Percentiles rank a stretch among this genome's conserved stretches.
phyloP scores from a whole-genome alignment of 2,888 invertebrate genomes.

The Drosophila sordidula region DNA sequence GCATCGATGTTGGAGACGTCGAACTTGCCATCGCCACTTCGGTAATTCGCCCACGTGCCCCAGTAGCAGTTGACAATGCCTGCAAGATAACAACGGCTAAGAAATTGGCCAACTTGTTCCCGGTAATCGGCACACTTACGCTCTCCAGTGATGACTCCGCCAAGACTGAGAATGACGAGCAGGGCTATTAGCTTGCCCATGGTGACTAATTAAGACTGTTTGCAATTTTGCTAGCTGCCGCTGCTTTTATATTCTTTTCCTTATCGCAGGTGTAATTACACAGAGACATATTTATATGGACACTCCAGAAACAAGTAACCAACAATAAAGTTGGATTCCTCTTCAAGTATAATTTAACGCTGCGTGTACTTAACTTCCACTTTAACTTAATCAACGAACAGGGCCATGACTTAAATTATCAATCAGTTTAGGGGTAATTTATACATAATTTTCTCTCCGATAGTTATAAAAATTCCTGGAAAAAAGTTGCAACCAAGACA shows the following conservation, averaged over 20 bases:
- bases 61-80: constrained; percentile 75
- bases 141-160: constrained; percentile 30
- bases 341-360: neutral
- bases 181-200: constrained; percentile 38
- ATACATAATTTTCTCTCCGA: no score
- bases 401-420: no score
- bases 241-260: constrained; percentile 28
- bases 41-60: constrained; percentile 76
- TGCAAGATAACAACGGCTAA: constrained; percentile 9
- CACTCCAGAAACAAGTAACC: neutral
- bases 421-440: no score
- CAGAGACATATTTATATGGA: constrained; percentile 35
- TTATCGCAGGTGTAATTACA: constrained; percentile 24
- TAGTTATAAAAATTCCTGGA: no score
- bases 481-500: no score
- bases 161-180: constrained; percentile 18
- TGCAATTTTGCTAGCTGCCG: neutral
- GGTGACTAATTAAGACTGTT: constrained; percentile 9
- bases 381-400: constrained; percentile 1
- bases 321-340: neutral
- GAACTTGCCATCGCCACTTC: constrained; percentile 67
- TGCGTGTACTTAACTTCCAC: neutral
- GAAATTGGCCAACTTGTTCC: neutral
- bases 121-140: constrained; percentile 29
- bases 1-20: constrained; percentile 63